Evolutionary conservation across 1,140 invertebrate species (phyloP).

Genomic region (Panagrolaimus sp.): DNA sequence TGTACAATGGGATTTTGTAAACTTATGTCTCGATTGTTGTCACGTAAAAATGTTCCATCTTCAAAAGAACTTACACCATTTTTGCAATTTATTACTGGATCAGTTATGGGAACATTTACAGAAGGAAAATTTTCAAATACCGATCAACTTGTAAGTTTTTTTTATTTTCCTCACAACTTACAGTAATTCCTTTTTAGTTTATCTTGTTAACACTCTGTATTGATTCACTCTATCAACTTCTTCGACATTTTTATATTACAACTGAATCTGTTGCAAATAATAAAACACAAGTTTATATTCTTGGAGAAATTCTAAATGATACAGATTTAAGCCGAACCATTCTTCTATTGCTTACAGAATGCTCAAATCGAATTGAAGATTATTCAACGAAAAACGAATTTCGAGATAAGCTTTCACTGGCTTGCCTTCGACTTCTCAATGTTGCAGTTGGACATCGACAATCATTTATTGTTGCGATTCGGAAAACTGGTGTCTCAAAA

Average conservation of each 20-base stretch:
- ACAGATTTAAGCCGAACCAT: background rate
- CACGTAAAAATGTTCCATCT: background rate
- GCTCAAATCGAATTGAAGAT: background rate
- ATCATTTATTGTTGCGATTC: background rate
- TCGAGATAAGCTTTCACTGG: background rate
- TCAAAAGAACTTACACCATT: background rate
- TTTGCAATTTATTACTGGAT: background rate
- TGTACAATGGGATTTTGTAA: slow-evolving; percentile 1
- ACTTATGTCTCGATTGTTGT: background rate
- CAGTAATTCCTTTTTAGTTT: background rate
- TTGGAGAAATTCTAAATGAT: background rate
- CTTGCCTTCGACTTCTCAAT: background rate
- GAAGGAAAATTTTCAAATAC: background rate
- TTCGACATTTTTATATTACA: slow-evolving; percentile 3
- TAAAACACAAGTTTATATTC: background rate
- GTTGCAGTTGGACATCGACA: slow-evolving; percentile 3
- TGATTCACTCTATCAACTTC: background rate
- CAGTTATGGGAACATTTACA: background rate
- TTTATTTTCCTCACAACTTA: background rate
- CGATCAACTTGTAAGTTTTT: background rate
- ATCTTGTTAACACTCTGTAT: background rate
- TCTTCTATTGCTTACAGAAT: background rate
- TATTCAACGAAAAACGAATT: background rate
- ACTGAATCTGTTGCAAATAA: background rate
- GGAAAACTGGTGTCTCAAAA: background rate